Conservation (phyloP, 2,113 vertebrate species). For the Hystrix cristata region DNA sequence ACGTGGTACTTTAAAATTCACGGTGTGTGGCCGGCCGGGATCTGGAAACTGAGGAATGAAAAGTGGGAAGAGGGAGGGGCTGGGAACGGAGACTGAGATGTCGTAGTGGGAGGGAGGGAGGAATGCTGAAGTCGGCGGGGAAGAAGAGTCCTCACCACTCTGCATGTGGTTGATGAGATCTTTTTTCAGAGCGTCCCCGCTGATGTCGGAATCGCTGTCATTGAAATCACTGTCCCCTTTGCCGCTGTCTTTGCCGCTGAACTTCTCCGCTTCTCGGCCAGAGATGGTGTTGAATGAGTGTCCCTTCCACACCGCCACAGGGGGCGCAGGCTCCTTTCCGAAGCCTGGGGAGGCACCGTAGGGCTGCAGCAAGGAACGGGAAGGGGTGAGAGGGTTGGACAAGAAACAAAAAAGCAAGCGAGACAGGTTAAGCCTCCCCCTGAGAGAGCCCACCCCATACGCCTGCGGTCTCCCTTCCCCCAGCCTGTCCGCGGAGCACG, state of each 20-base stretch:
- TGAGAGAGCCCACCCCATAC: neutral
- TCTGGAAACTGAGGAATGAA: neutral
- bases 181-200: slow-evolving; percentile 95
- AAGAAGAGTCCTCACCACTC: slow-evolving; percentile 90
- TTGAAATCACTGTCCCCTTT: slow-evolving; percentile 99
- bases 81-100: neutral
- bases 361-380: slow-evolving; percentile 86
- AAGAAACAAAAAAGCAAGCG: slow-evolving; percentile 10
- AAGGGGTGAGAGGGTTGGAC: neutral
- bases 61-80: neutral
- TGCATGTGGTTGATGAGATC: slow-evolving; percentile 95
- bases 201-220: slow-evolving; percentile 98
- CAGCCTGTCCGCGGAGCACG: slow-evolving; percentile 67
- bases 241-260: slow-evolving; percentile 99
- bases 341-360: slow-evolving; percentile 93
- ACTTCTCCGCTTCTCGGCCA: slow-evolving; percentile 94
- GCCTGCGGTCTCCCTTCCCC: slow-evolving; percentile 65
- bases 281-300: slow-evolving; percentile 97
- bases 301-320: slow-evolving; percentile 96
- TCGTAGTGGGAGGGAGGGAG: neutral
- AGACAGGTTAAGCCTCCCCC: slow-evolving; percentile 34
- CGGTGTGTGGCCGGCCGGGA: neutral
- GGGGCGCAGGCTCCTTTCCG: slow-evolving; percentile 92
- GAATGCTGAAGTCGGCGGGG: neutral
- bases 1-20: neutral